phyloP scores from a whole-genome alignment of 2,888 invertebrate genomes.

The Bombylius major region DNA sequence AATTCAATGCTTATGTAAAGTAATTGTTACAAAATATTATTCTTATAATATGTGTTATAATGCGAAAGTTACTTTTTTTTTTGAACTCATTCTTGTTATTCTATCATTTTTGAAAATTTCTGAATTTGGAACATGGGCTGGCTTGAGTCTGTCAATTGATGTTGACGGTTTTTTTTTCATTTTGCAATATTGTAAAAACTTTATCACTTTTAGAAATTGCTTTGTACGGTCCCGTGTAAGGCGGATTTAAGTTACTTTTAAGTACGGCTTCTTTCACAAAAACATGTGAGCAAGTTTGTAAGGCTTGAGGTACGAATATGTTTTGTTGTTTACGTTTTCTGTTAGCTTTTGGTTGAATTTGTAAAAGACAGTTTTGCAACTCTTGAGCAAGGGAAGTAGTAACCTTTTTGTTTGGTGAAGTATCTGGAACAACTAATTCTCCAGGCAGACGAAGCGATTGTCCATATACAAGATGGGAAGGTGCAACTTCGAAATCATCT shows the following conservation, averaged over 20 bases:
- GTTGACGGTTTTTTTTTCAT: constrained; percentile 7
- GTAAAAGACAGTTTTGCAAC: neutral
- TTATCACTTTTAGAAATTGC: constrained; percentile 10
- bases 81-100: neutral
- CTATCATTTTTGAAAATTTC: neutral
- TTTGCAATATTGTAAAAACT: constrained; percentile 12
- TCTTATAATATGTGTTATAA: too few relatives aligned
- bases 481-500: neutral
- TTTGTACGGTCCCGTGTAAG: constrained; percentile 15
- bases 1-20: too few relatives aligned
- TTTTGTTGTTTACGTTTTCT: constrained; percentile 1
- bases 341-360: constrained; percentile 1
- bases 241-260: constrained; percentile 11
- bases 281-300: constrained; percentile 1
- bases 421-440: neutral
- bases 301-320: neutral
- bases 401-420: neutral
- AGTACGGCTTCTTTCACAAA: constrained; percentile 2
- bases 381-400: neutral
- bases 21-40: too few relatives aligned
- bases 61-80: too few relatives aligned
- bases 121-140: neutral
- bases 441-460: neutral
- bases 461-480: neutral
- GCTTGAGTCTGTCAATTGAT: constrained; percentile 16